These are phyloP conservation scores for Hydropotes inermis DNA, from an alignment of 2,113 vertebrate genomes.

Conservation along the genomic window DNA sequence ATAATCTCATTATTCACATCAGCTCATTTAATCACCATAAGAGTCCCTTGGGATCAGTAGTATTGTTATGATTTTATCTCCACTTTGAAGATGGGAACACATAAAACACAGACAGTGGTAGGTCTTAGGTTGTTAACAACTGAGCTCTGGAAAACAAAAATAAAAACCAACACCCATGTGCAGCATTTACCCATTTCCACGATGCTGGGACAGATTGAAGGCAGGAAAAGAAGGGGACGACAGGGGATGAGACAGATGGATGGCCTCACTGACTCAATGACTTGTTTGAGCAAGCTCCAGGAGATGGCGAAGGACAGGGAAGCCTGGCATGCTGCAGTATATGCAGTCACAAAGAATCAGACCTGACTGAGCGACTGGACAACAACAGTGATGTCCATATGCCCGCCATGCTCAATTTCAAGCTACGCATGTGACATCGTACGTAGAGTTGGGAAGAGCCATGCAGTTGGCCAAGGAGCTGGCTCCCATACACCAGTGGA, in stretches of 20 bases:
- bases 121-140: not conserved
- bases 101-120: not conserved
- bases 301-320: not conserved
- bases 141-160: not conserved
- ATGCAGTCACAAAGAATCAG: not conserved
- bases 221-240: not conserved
- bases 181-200: not conserved
- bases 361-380: not conserved
- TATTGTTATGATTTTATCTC: not conserved
- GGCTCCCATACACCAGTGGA: fast-evolving
- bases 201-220: not conserved
- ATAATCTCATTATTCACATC: not conserved
- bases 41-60: not conserved
- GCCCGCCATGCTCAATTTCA: fast-evolving
- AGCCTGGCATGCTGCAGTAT: not conserved
- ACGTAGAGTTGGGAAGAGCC: not conserved
- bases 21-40: not conserved
- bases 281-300: not conserved
- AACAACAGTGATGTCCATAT: not conserved
- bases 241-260: not conserved
- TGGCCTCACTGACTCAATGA: not conserved
- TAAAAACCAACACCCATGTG: not conserved
- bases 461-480: fast-evolving
- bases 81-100: not conserved
- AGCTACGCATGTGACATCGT: not conserved